phyloP scores from a whole-genome alignment of 2,113 vertebrate species.

The Neomonachus schauinslandi region DNA sequence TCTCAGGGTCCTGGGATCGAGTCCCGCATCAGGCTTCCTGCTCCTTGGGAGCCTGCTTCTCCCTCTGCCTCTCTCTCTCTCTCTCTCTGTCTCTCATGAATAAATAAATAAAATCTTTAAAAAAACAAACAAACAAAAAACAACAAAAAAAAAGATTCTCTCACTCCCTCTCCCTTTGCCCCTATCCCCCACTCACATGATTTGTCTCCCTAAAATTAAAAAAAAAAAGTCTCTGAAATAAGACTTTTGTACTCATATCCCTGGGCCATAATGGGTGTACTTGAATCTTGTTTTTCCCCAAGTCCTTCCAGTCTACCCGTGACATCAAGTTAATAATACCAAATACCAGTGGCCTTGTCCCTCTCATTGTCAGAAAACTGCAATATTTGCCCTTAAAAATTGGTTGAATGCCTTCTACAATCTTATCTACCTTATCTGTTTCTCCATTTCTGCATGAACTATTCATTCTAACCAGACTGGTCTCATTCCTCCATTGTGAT shows the following conservation, averaged over 20 bases:
- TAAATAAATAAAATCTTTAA: no score
- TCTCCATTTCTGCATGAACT: conserved; percentile 20
- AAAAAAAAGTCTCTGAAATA: not conserved
- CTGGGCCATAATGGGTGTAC: not conserved
- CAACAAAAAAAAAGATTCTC: not conserved
- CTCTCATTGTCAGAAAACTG: conserved; percentile 30
- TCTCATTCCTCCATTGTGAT: not conserved
- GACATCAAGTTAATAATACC: not conserved
- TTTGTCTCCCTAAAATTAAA: not conserved
- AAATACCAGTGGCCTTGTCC: not conserved
- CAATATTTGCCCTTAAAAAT: not conserved
- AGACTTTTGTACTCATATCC: not conserved
- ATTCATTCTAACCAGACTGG: not conserved
- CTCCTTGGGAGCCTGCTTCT: no score
- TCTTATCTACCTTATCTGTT: conserved; percentile 36
- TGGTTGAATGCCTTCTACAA: not conserved
- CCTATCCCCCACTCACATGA: not conserved
- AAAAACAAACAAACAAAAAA: no score
- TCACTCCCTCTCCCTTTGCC: not conserved
- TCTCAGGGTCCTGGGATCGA: no score
- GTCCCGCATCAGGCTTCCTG: no score
- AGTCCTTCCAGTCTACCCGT: not conserved
- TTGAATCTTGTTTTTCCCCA: not conserved
- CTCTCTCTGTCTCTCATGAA: no score
- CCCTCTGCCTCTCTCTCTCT: no score